phyloP scores from a whole-genome alignment of 1,140 invertebrate species.

The Asobara japonica region DNA sequence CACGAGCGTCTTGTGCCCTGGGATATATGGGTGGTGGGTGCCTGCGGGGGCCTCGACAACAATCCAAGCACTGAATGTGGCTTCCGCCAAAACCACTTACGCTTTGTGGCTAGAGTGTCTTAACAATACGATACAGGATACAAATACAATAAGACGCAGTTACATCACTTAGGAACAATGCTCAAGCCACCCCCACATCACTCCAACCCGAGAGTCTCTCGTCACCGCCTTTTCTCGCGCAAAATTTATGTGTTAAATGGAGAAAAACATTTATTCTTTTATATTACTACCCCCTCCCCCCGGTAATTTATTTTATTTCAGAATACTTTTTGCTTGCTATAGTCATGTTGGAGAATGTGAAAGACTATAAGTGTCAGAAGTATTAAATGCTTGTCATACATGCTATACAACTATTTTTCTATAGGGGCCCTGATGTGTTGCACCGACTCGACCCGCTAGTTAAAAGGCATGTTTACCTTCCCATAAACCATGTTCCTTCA shows the following conservation, averaged over 20 bases:
- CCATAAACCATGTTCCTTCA: too few species aligned
- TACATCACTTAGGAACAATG: constrained; percentile 69
- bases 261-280: constrained; percentile 65
- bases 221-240: constrained; percentile 40
- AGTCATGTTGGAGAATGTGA: too few species aligned
- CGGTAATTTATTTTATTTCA: background rate
- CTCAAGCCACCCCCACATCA: constrained; percentile 41
- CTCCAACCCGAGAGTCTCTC: constrained; percentile 35
- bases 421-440: too few species aligned
- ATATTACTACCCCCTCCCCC: background rate
- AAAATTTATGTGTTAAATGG: constrained; percentile 68
- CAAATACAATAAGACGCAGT: constrained; percentile 69
- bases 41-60: constrained; percentile 50
- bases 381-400: too few species aligned
- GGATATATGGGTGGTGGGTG: constrained; percentile 24
- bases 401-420: too few species aligned
- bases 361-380: too few species aligned
- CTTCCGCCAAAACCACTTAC: constrained; percentile 68
- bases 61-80: constrained; percentile 66
- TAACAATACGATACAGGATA: constrained; percentile 68
- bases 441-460: too few species aligned
- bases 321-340: too few species aligned
- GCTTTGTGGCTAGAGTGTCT: constrained; percentile 66
- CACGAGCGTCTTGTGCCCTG: constrained; percentile 11
- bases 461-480: too few species aligned